Conservation (phyloP, 2,888 invertebrate genomes). For the Tholera decimalis region DNA sequence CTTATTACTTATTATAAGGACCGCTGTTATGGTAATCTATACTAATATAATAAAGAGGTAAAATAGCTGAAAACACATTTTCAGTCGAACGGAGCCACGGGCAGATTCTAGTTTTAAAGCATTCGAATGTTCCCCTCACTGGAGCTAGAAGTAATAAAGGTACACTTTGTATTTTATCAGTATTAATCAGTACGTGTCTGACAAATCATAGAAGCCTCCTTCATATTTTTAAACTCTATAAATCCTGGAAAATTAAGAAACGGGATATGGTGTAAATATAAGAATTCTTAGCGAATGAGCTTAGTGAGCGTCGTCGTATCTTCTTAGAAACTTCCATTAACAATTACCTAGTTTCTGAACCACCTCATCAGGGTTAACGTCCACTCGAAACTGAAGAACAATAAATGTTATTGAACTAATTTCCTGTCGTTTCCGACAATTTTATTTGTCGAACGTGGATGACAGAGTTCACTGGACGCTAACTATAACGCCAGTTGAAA, state of each 20-base stretch:
- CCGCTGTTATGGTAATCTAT: too few relatives aligned
- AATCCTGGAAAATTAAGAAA: too few relatives aligned
- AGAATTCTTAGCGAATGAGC: too few relatives aligned
- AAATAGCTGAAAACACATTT: too few relatives aligned
- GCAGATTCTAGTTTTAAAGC: background rate
- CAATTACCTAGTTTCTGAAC: background rate
- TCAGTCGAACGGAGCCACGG: too few relatives aligned
- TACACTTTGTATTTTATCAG: too few relatives aligned
- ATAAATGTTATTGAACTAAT: conserved; percentile 34
- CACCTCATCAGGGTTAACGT: conserved; percentile 11
- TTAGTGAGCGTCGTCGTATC: too few relatives aligned
- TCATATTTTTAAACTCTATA: too few relatives aligned
- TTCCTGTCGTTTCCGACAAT: conserved; percentile 33
- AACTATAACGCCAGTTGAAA: background rate
- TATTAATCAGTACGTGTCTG: background rate
- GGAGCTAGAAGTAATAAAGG: background rate
- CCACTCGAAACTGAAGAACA: conserved; percentile 28
- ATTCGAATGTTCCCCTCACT: background rate
- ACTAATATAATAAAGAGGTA: too few relatives aligned
- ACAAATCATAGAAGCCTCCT: background rate
- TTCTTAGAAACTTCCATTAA: background rate
- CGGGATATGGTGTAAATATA: too few relatives aligned
- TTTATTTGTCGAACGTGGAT: background rate
- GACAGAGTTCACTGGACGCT: conserved; percentile 14
- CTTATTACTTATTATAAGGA: too few relatives aligned